Conservation (phyloP, 2,797 vertebrate genomes). For the Dermochelys coriacea region DNA sequence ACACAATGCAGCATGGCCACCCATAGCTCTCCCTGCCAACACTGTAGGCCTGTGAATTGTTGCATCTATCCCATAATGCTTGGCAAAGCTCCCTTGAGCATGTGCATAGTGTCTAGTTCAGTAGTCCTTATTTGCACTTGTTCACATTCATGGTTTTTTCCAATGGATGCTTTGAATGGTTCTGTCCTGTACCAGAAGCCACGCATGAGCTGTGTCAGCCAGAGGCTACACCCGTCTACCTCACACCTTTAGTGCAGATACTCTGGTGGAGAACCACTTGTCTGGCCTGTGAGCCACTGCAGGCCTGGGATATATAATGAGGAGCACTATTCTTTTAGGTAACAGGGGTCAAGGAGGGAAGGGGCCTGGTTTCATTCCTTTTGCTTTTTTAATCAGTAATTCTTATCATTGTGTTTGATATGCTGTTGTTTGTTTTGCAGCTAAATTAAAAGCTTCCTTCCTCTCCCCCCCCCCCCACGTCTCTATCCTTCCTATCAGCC, state of each 20-base stretch:
- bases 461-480: neutral
- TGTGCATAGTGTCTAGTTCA: fast-evolving
- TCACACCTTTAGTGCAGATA: neutral
- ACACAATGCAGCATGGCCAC: neutral
- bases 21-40: neutral
- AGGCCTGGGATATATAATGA: fast-evolving
- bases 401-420: neutral
- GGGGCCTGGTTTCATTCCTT: neutral
- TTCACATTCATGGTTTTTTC: fast-evolving
- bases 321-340: neutral
- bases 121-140: neutral
- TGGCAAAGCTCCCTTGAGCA: fast-evolving
- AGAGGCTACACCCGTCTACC: neutral
- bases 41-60: neutral
- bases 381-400: fast-evolving
- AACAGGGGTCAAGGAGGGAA: neutral
- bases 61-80: fast-evolving
- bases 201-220: neutral
- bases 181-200: neutral
- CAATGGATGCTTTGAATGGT: neutral
- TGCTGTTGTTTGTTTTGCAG: neutral
- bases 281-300: neutral
- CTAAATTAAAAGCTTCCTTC: constrained; percentile 9
- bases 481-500: neutral
- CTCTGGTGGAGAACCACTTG: fast-evolving